These are phyloP conservation scores for Atherinosoma microstoma DNA, from an alignment of 2,797 vertebrate species.

Conservation along the genomic window DNA sequence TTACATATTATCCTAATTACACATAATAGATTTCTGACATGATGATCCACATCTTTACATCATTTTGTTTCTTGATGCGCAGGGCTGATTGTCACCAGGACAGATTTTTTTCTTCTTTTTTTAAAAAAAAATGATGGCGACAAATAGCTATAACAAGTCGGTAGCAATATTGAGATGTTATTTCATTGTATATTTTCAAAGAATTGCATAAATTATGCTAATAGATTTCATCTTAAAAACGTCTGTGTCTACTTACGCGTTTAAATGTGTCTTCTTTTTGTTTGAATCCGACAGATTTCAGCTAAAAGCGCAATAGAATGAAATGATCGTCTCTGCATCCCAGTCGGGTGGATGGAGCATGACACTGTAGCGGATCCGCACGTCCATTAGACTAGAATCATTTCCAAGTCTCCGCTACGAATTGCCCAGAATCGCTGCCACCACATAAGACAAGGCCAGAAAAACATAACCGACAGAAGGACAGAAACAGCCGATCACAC, in stretches of 20 bases:
- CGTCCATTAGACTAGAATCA: slow-evolving; percentile 80
- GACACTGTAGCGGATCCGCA: slow-evolving; percentile 63
- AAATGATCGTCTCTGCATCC: slow-evolving; percentile 54
- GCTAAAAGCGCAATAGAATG: slow-evolving; percentile 24
- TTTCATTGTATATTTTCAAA: not conserved
- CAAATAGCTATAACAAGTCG: slow-evolving; percentile 42
- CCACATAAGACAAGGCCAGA: slow-evolving; percentile 69
- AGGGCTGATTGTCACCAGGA: slow-evolving; percentile 26
- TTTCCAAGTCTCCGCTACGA: slow-evolving; percentile 76
- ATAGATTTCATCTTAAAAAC: slow-evolving; percentile 10
- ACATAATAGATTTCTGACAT: slow-evolving; percentile 10
- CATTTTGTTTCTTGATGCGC: slow-evolving; percentile 29
- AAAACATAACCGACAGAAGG: slow-evolving; percentile 6
- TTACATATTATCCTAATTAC: slow-evolving; percentile 37
- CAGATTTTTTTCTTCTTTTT: not conserved
- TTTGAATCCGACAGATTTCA: slow-evolving; percentile 51
- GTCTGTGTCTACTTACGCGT: slow-evolving; percentile 68
- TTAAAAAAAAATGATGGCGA: not conserved
- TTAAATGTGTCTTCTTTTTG: slow-evolving; percentile 59
- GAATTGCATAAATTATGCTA: slow-evolving; percentile 7
- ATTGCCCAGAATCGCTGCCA: slow-evolving; percentile 75
- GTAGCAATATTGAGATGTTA: not conserved
- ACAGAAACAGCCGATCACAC: slow-evolving; percentile 59
- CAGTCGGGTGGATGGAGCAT: slow-evolving; percentile 60
- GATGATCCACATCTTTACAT: slow-evolving; percentile 18